Evolutionary conservation across 2,113 vertebrate genomes (phyloP).

Genomic region (Solenodon paradoxus): DNA sequence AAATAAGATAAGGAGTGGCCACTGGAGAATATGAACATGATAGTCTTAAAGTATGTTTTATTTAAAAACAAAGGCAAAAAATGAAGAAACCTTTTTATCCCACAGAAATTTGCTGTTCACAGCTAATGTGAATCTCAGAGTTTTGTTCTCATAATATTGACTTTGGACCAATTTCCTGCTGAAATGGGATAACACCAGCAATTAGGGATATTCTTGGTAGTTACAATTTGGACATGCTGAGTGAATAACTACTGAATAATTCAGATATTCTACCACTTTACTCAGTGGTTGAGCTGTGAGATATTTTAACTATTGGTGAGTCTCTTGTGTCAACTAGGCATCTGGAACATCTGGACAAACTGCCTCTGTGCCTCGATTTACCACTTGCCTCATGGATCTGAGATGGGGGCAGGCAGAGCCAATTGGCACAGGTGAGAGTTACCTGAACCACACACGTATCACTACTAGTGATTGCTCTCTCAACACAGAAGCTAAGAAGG

Average conservation of each 20-base stretch:
- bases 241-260: neutral
- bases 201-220: neutral
- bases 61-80: neutral
- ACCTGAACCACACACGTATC: neutral
- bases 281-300: neutral
- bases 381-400: neutral
- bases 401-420: neutral
- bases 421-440: rapidly evolving
- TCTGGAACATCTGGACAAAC: neutral
- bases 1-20: neutral
- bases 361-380: neutral
- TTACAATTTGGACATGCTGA: neutral
- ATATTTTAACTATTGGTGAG: neutral
- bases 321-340: neutral
- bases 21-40: neutral
- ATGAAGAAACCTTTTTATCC: neutral
- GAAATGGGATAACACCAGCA: slow-evolving; percentile 26
- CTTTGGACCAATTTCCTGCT: slow-evolving; percentile 54
- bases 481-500: neutral
- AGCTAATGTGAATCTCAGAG: slow-evolving; percentile 41
- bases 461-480: neutral
- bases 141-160: slow-evolving; percentile 60
- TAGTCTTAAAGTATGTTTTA: neutral
- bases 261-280: neutral
- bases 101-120: slow-evolving; percentile 38